phyloP scores from a whole-genome alignment of 1,140 invertebrate genomes.

The Leptinotarsa defecta region DNA sequence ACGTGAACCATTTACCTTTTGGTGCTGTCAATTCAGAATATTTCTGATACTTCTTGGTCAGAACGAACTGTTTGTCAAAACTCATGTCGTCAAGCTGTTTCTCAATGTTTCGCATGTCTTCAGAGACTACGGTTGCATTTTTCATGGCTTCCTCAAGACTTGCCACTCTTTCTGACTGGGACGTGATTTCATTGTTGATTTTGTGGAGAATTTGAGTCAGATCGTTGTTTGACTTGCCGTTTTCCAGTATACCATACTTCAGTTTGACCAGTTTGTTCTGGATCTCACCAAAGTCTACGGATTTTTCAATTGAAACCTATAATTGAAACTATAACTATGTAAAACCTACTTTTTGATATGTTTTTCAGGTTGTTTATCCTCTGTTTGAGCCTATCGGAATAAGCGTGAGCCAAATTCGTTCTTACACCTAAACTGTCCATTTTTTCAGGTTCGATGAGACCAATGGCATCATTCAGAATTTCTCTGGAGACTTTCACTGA shows the following conservation, averaged over 20 bases:
- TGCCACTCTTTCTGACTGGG: constrained; percentile 29
- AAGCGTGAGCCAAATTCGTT: constrained; percentile 50
- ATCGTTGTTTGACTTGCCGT: constrained; percentile 44
- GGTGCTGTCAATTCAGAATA: constrained; percentile 45
- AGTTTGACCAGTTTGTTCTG: constrained; percentile 42
- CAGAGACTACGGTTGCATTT: constrained; percentile 56
- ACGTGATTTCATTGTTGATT: constrained; percentile 35
- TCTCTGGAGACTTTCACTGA: constrained; percentile 69
- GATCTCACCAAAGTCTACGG: constrained; percentile 41
- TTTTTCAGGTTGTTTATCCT: constrained; percentile 44
- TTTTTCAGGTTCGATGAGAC: constrained; percentile 57
- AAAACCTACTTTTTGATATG: constrained; percentile 39
- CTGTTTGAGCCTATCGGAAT: constrained; percentile 46
- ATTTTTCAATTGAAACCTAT: neutral
- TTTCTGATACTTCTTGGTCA: constrained; percentile 52
- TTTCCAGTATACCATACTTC: constrained; percentile 40
- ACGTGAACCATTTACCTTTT: constrained; percentile 40
- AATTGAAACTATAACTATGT: constrained; percentile 15
- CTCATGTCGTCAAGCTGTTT: constrained; percentile 60
- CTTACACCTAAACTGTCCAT: constrained; percentile 58
- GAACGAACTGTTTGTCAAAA: constrained; percentile 55
- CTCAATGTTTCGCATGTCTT: constrained; percentile 60
- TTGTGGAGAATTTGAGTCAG: constrained; percentile 38
- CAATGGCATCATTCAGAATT: constrained; percentile 64
- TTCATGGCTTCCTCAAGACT: constrained; percentile 55